phyloP scores from a whole-genome alignment of 2,797 vertebrate genomes.

The Setipinna tenuifilis region DNA sequence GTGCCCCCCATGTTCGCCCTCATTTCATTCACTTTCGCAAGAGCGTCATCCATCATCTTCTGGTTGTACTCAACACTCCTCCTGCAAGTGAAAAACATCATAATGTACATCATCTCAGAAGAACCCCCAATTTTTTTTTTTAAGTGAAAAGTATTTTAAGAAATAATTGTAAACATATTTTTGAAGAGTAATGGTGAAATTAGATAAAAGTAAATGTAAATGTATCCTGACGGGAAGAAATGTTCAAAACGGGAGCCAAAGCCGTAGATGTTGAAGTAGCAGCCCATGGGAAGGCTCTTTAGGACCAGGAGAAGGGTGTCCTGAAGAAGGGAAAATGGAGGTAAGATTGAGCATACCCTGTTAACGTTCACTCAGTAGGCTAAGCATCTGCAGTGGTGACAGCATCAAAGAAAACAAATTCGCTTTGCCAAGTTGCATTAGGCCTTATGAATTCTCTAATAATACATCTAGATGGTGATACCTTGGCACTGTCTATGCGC shows the following conservation, averaged over 20 bases:
- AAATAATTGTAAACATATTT: no score
- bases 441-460: not conserved
- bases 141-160: no score
- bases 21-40: no score
- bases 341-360: not conserved
- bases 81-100: no score
- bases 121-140: no score
- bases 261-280: no score
- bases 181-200: not conserved
- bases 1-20: no score
- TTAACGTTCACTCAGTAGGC: not conserved
- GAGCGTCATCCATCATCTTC: no score
- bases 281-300: constrained; percentile 87
- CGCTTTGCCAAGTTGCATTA: not conserved
- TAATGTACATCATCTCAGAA: no score
- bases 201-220: not conserved
- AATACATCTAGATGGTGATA: constrained; percentile 53
- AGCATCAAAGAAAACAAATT: not conserved
- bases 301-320: constrained; percentile 85
- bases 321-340: constrained; percentile 60
- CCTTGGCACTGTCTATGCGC: constrained; percentile 79
- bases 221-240: constrained; percentile 79
- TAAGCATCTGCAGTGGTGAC: not conserved
- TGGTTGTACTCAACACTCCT: no score
- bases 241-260: constrained; percentile 78